Percentiles rank a stretch among this genome's conserved stretches.
phyloP scores from a whole-genome alignment of 2,888 invertebrate genomes.

The Tenthredo notha region DNA sequence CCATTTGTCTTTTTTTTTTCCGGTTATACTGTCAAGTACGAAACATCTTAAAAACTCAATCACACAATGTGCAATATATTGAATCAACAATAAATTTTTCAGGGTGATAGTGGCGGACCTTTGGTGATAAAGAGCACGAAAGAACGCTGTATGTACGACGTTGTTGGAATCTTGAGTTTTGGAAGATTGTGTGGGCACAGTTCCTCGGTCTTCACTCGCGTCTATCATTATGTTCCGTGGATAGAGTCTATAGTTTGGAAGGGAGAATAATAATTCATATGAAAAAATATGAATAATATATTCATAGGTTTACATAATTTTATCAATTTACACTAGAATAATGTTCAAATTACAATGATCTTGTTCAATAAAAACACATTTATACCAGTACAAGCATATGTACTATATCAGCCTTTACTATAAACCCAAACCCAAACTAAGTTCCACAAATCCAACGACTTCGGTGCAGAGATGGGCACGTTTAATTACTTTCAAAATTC shows the following conservation, averaged over 20 bases:
- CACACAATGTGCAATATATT: neutral
- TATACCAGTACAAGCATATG: too few relatives aligned
- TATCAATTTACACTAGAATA: neutral
- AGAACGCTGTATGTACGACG: slow-evolving; percentile 79
- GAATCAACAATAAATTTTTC: slow-evolving; percentile 35
- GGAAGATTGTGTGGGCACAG: slow-evolving; percentile 77
- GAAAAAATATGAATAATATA: neutral
- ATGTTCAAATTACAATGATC: neutral
- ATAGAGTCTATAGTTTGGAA: slow-evolving; percentile 83
- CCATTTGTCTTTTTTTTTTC: too few relatives aligned
- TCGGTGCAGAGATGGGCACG: too few relatives aligned
- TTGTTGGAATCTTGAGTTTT: slow-evolving; percentile 80
- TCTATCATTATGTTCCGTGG: slow-evolving; percentile 81
- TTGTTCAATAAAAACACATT: neutral
- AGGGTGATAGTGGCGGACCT: slow-evolving; percentile 86
- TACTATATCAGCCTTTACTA: too few relatives aligned
- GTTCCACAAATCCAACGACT: too few relatives aligned
- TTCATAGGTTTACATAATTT: neutral
- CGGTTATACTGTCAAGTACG: neutral
- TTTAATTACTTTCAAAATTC: too few relatives aligned
- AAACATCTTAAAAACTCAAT: neutral
- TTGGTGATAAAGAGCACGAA: slow-evolving; percentile 76
- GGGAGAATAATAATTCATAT: slow-evolving; percentile 9
- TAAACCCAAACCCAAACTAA: too few relatives aligned
- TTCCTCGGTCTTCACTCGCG: slow-evolving; percentile 83